Conservation (phyloP, 2,797 vertebrate species). For the Pristis pectinata region DNA sequence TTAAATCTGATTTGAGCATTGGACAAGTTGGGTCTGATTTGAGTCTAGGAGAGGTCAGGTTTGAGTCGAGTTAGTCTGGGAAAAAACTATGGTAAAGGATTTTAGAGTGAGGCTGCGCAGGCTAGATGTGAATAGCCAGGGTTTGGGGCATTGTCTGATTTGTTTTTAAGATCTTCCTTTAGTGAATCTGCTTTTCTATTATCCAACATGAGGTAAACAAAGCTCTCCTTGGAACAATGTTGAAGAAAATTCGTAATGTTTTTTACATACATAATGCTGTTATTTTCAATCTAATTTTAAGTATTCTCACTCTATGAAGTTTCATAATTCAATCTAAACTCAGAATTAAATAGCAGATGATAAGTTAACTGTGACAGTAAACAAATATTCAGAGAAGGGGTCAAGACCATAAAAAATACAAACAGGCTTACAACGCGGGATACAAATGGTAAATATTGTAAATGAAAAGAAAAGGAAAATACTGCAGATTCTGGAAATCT, state of each 20-base stretch:
- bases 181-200: neutral
- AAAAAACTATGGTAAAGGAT: neutral
- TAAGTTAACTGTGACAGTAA: neutral
- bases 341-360: neutral
- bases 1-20: neutral
- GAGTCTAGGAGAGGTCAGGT: constrained; percentile 10
- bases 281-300: neutral
- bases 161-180: neutral
- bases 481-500: no score
- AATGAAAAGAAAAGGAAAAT: neutral
- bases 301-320: neutral
- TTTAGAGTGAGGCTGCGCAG: neutral
- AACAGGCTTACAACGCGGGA: neutral
- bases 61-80: neutral
- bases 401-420: neutral
- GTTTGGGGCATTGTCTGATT: neutral
- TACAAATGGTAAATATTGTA: neutral
- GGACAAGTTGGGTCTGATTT: neutral
- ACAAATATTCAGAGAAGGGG: neutral
- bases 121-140: neutral
- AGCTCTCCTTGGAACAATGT: neutral
- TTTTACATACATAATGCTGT: neutral
- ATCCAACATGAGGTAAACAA: neutral
- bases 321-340: neutral
- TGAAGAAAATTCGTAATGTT: neutral